Evolutionary conservation across 1,140 invertebrate genomes (phyloP), one percentile per base, ranked within the genome.

Genomic region (Zaprionus africanus): DNA sequence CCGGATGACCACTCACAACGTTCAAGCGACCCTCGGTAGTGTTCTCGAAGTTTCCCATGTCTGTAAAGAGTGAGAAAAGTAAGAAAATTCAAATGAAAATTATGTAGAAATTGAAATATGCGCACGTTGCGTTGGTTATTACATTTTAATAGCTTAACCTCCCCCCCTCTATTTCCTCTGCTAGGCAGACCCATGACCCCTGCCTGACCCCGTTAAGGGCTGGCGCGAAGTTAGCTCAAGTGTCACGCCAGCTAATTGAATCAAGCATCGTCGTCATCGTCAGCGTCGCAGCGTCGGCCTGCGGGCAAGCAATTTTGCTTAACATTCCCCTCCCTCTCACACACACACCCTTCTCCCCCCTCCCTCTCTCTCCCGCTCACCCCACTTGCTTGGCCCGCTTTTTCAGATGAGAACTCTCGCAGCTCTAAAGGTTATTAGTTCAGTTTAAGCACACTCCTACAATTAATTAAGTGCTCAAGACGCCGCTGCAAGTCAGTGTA

Each of bases 31-130:
- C 94, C 82, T 97, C 96, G 36, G 94, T 94, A 31, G 94, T 92
- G 81, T 96, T 95, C 76, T 96, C 94, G 88, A 98, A 98, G 63
- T 95, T 94, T 31, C 95, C 96, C 97, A 98, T 98, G 93, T 97
- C 97, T 98, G 84, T 34, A 41, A 12, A 15, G 22, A 36, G 51
- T 60, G 15, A 17, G 5, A 43, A 13, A 51, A 34, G 53, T 15
- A 15, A 56, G 26, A 58, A 13, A 36, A n/a, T 17, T 13, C 38
- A 31, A 36, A 38, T n/a, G 17, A 36, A 36, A 26, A 38, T 34
- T 31, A 54, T 53, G 53, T 62, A 28, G 31, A 62, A 64, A 64
- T 64, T 64, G 61, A 66, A 54, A 67, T 59, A 59, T 59, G 41
- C 63, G 19, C 26, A 11, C 12, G 61, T 53, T 53, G n/a, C n/a